Evolutionary conservation across 2,888 invertebrate genomes (phyloP).

Genomic region (Lepas anatifera): DNA sequence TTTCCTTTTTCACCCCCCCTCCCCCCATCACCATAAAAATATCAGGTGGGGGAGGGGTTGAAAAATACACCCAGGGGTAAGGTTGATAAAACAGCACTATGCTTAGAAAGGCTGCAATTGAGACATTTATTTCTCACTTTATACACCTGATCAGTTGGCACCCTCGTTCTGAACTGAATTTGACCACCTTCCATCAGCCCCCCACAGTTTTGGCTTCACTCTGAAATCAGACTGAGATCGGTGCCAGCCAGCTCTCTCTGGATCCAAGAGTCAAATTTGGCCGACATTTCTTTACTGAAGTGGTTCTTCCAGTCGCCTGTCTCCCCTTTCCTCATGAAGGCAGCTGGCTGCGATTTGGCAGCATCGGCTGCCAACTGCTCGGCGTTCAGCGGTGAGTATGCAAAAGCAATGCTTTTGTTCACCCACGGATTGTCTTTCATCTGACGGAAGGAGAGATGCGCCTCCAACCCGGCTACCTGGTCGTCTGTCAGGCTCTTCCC

Average conservation of each 20-base stretch:
- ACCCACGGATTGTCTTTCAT: constrained; percentile 22
- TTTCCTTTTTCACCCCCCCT: no score
- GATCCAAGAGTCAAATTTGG: background rate
- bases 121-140: no score
- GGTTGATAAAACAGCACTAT: no score
- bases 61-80: no score
- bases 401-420: constrained; percentile 14
- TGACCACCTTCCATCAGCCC: background rate
- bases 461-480: constrained; percentile 14
- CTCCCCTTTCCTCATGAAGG: background rate
- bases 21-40: no score
- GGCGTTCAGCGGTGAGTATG: background rate
- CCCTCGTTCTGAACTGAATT: no score
- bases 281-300: background rate
- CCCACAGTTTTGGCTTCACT: no score
- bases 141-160: no score
- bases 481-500: constrained; percentile 20
- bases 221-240: background rate
- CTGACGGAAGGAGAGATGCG: constrained; percentile 19
- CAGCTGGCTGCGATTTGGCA: no score
- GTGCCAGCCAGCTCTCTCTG: background rate
- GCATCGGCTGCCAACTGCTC: background rate
- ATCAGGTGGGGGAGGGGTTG: no score
- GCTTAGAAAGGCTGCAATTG: no score
- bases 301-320: constrained; percentile 11